These are phyloP conservation scores for Porites australiensis DNA, from an alignment of 64 coral and sea anemone species.

Conservation along the genomic window DNA sequence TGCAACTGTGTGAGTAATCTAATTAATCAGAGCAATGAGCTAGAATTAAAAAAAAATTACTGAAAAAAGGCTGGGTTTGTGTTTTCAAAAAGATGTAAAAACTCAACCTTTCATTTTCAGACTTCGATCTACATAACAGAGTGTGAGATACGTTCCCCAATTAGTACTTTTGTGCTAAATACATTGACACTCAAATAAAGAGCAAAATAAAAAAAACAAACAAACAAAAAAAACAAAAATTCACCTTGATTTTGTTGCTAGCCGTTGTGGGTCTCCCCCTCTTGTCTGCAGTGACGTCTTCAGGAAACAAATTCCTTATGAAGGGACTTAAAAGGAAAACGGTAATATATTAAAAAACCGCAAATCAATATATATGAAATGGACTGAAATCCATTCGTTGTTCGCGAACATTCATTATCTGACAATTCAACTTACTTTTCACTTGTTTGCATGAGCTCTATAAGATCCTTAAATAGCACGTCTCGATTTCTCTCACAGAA, in stretches of 20 bases:
- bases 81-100: too few relatives aligned
- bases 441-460: constrained; percentile 98
- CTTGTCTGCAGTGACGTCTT: constrained; percentile 81
- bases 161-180: too few relatives aligned
- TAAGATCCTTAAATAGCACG: constrained; percentile 96
- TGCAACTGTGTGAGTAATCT: too few relatives aligned
- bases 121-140: too few relatives aligned
- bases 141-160: too few relatives aligned
- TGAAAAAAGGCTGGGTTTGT: too few relatives aligned
- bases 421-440: constrained; percentile 73
- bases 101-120: too few relatives aligned
- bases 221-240: too few relatives aligned
- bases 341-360: neutral
- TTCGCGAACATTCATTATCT: neutral
- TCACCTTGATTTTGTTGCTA: constrained; percentile 95
- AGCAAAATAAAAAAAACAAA: too few relatives aligned
- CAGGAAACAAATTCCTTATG: constrained; percentile 84
- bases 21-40: too few relatives aligned
- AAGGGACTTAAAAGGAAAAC: constrained; percentile 70
- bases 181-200: too few relatives aligned
- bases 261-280: constrained; percentile 95
- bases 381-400: neutral
- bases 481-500: constrained; percentile 99
- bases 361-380: neutral
- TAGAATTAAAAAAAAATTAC: too few relatives aligned